A percentile compares a stretch with the other conserved stretches of the same genome.
These are phyloP conservation scores for Xiphophorus hellerii DNA, from an alignment of 2,113 vertebrate species.

Conservation along the genomic window DNA sequence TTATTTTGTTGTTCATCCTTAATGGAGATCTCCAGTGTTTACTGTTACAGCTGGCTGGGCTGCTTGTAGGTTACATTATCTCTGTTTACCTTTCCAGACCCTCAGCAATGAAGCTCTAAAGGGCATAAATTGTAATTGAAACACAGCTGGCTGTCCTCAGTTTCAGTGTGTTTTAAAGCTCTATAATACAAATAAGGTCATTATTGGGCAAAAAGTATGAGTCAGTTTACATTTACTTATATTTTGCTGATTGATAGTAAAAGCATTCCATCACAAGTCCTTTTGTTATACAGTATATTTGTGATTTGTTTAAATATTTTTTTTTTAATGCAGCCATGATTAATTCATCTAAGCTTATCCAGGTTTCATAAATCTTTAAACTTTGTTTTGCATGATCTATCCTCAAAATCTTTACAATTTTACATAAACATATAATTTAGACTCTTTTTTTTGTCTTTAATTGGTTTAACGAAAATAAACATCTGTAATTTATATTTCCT, in stretches of 20 bases:
- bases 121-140: conserved; percentile 39
- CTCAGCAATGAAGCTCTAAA: conserved; percentile 40
- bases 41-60: conserved; percentile 37
- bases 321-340: neutral
- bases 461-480: neutral
- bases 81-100: conserved; percentile 28
- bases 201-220: neutral
- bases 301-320: neutral
- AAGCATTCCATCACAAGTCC: neutral
- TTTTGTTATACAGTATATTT: neutral
- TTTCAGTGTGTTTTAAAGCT: conserved; percentile 15
- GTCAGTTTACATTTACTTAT: neutral
- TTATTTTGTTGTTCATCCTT: neutral
- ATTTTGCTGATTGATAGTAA: neutral
- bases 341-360: neutral
- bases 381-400: too few species aligned
- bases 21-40: conserved; percentile 33
- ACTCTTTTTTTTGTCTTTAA: neutral
- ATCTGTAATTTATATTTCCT: neutral
- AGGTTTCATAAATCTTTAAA: neutral
- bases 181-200: conserved; percentile 17
- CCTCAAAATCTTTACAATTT: too few species aligned
- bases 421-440: too few species aligned
- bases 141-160: conserved; percentile 17
- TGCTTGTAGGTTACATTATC: conserved; percentile 28